Evolutionary conservation across 2,113 vertebrate genomes (phyloP).

Genomic region (Uria lomvia): DNA sequence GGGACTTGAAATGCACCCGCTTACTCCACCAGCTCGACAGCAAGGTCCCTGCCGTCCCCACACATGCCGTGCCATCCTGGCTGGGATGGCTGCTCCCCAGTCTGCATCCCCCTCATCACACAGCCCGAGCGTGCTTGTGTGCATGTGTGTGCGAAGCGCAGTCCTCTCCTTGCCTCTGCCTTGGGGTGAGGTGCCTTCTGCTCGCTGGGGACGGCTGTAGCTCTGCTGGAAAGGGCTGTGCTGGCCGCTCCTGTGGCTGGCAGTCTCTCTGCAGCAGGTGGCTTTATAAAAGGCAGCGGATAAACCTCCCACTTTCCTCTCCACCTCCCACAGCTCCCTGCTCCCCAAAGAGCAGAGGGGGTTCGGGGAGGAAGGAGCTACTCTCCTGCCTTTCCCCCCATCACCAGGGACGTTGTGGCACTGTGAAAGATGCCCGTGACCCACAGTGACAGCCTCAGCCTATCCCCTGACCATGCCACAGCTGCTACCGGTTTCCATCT

Average conservation of each 20-base stretch:
- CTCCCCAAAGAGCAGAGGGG: background rate
- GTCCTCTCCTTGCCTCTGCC: background rate
- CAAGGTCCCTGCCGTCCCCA: background rate
- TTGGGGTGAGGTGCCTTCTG: accelerated
- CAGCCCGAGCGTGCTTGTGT: background rate
- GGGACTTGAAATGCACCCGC: background rate
- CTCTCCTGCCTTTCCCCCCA: background rate
- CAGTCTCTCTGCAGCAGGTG: background rate
- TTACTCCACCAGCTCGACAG: background rate
- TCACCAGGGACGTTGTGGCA: background rate
- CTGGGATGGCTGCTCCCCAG: background rate
- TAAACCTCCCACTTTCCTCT: background rate
- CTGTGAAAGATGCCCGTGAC: background rate
- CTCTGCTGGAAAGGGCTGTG: background rate
- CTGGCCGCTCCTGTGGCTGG: background rate
- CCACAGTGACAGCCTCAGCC: background rate
- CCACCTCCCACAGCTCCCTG: background rate
- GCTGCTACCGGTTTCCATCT: background rate
- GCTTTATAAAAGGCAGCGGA: background rate
- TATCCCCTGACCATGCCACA: background rate
- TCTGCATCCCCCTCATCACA: background rate
- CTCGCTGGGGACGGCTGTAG: background rate
- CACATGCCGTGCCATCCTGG: accelerated
- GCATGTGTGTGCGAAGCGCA: background rate
- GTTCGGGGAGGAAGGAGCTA: background rate